These are phyloP conservation scores for Ciconia maguari DNA, from an alignment of 2,113 vertebrate genomes.

Conservation along the genomic window DNA sequence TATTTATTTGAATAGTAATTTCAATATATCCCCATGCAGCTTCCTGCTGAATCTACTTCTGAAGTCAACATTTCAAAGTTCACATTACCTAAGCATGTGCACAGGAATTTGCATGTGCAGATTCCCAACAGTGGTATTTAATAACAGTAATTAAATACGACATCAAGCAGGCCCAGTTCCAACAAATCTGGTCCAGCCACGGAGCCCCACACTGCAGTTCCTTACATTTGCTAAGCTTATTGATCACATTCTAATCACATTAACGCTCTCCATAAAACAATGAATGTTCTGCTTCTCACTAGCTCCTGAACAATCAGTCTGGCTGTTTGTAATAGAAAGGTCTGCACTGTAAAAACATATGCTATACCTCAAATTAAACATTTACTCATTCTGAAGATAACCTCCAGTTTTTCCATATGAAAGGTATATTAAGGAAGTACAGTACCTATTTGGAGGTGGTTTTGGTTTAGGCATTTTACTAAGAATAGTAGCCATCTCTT, in stretches of 20 bases:
- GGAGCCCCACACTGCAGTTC: background rate
- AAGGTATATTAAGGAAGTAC: background rate
- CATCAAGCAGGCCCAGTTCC: background rate
- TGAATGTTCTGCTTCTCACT: background rate
- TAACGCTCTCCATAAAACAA: background rate
- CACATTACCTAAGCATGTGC: background rate
- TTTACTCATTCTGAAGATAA: background rate
- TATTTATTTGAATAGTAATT: background rate
- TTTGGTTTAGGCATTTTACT: constrained; percentile 99
- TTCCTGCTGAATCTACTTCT: background rate
- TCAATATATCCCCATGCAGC: background rate
- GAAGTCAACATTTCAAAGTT: background rate
- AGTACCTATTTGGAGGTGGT: constrained; percentile 96
- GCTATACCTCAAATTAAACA: background rate
- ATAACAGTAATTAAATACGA: background rate
- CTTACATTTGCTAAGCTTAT: background rate
- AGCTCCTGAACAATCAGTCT: background rate
- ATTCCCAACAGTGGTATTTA: background rate
- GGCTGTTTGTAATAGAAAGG: background rate
- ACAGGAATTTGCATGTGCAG: background rate
- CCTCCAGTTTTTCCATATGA: background rate
- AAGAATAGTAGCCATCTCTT: constrained; percentile 95
- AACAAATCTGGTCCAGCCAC: background rate
- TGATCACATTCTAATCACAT: background rate
- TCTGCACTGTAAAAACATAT: background rate